A percentile compares a stretch with the other conserved stretches of the same genome.
Evolutionary conservation across 2,797 vertebrate species (phyloP).

Genomic region (Crypturellus tataupa): DNA sequence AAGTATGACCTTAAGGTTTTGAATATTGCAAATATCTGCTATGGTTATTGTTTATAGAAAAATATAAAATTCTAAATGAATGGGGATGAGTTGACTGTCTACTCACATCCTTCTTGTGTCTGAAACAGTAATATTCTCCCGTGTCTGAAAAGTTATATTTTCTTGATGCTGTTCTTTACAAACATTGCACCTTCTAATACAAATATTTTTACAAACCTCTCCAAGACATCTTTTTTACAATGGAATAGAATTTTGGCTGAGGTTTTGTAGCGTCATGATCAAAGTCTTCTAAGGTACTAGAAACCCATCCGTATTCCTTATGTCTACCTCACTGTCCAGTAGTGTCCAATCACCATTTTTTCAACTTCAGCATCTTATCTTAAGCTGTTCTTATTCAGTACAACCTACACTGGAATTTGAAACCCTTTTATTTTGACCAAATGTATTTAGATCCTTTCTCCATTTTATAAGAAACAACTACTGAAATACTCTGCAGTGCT

Average conservation of each 20-base stretch:
- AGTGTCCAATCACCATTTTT: background rate
- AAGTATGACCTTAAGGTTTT: background rate
- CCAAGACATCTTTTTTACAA: background rate
- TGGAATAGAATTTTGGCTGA: background rate
- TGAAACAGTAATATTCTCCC: background rate
- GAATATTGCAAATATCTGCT: background rate
- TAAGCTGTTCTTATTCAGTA: background rate
- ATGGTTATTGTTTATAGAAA: background rate
- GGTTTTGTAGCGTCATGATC: accelerated
- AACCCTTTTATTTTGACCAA: background rate
- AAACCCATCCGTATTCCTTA: background rate
- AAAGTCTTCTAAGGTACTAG: background rate
- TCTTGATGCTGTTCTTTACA: background rate
- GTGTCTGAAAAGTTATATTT: background rate
- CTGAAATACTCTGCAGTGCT: background rate
- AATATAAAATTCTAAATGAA: background rate
- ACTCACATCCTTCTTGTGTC: accelerated
- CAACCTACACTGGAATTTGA: background rate
- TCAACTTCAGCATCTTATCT: background rate
- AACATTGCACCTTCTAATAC: background rate
- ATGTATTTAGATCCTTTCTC: background rate
- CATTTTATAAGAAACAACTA: background rate
- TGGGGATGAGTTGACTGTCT: background rate
- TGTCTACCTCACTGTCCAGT: background rate
- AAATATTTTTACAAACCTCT: background rate